phyloP scores from a whole-genome alignment of 2,797 vertebrate genomes.

The Scleropages formosus region DNA sequence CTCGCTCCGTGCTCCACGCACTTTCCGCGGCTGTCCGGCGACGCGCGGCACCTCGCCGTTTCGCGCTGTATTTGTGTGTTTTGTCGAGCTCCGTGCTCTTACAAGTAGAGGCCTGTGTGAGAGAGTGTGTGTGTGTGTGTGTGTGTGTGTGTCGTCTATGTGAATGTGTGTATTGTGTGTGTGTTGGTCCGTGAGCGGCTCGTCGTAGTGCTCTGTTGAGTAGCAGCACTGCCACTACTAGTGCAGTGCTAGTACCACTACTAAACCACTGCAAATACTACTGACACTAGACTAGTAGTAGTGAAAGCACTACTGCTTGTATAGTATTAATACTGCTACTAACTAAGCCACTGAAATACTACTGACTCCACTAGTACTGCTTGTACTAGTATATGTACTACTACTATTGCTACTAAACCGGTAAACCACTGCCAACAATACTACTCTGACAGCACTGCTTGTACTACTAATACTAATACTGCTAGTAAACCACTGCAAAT shows the following conservation, averaged over 20 bases:
- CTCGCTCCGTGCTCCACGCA: neutral
- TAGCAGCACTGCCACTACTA: slow-evolving; percentile 48
- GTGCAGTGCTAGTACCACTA: slow-evolving; percentile 23
- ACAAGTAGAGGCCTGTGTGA: neutral
- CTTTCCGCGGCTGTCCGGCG: slow-evolving; percentile 42
- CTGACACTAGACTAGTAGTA: neutral
- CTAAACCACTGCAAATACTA: neutral
- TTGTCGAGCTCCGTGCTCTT: neutral
- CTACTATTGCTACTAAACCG: no score
- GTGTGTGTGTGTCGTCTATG: neutral
- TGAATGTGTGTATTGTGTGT: neutral
- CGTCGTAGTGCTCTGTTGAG: slow-evolving; percentile 61
- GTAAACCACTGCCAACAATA: neutral
- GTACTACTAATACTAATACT: neutral
- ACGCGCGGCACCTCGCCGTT: no score
- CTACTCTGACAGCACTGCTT: neutral
- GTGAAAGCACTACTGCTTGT: no score
- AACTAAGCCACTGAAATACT: no score
- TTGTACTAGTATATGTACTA: no score
- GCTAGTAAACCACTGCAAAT: neutral
- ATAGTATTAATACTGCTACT: no score
- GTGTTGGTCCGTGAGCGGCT: slow-evolving; percentile 44
- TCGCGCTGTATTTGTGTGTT: slow-evolving; percentile 19
- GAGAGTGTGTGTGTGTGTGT: neutral
- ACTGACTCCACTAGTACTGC: no score